These are phyloP conservation scores for Schizopygopsis pylzovi DNA, from an alignment of 2,797 vertebrate species.

Conservation along the genomic window DNA sequence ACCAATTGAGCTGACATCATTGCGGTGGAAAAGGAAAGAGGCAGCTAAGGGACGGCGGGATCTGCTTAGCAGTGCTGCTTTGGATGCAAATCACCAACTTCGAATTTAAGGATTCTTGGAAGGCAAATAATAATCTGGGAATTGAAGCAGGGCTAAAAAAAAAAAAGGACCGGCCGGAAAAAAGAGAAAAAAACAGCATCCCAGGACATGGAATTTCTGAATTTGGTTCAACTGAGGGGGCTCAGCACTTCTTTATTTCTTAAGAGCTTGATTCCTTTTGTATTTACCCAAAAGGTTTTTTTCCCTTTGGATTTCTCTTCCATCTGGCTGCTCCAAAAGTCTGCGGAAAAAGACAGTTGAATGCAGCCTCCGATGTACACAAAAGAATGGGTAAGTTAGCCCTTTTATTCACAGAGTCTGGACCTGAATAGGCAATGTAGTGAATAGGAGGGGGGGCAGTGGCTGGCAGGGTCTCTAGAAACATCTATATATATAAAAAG, in stretches of 20 bases:
- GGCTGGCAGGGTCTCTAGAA: slow-evolving; percentile 54
- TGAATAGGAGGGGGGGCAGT: slow-evolving; percentile 43
- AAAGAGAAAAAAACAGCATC: slow-evolving; percentile 58
- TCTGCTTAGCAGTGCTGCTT: slow-evolving; percentile 71
- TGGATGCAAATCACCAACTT: slow-evolving; percentile 81
- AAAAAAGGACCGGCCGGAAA: slow-evolving; percentile 55
- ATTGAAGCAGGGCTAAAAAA: slow-evolving; percentile 19
- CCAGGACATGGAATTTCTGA: slow-evolving; percentile 82
- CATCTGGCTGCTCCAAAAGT: slow-evolving; percentile 92
- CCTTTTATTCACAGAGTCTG: slow-evolving; percentile 81
- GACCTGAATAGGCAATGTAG: slow-evolving; percentile 78
- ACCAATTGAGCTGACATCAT: slow-evolving; percentile 80
- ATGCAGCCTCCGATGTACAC: slow-evolving; percentile 99
- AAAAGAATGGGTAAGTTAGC: slow-evolving; percentile 99
- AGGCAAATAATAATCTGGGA: slow-evolving; percentile 53
- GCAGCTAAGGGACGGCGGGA: slow-evolving; percentile 45
- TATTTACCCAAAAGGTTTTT: slow-evolving; percentile 86
- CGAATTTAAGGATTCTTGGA: slow-evolving; percentile 73
- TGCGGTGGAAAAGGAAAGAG: slow-evolving; percentile 71
- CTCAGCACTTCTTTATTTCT: slow-evolving; percentile 78
- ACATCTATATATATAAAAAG: slow-evolving; percentile 58
- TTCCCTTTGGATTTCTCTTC: slow-evolving; percentile 89
- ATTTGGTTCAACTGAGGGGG: slow-evolving; percentile 79
- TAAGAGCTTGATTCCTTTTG: slow-evolving; percentile 81
- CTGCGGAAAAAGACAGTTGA: slow-evolving; percentile 94